Percentiles rank a stretch among this genome's conserved stretches.
Evolutionary conservation across 1,140 invertebrate species (phyloP).

Genomic region (Glossosoma conforme): DNA sequence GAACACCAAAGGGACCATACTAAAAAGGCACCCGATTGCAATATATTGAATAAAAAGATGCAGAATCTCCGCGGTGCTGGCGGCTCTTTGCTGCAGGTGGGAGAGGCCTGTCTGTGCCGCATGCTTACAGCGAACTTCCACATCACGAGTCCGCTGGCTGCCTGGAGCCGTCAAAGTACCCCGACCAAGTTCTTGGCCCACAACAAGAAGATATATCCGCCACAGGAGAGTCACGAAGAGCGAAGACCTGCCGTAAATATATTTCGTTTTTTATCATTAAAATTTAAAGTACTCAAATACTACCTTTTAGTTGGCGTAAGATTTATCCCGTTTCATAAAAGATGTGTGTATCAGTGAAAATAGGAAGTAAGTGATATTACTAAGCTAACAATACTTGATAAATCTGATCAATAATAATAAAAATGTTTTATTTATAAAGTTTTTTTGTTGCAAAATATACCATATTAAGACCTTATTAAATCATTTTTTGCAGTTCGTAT

Average conservation of each 20-base stretch:
- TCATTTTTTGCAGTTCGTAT: conserved; percentile 68
- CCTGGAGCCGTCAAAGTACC: conserved; percentile 4
- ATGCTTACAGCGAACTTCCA: conserved; percentile 11
- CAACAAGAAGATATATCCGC: conserved; percentile 76
- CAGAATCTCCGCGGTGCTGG: too few relatives aligned
- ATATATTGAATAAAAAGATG: too few relatives aligned
- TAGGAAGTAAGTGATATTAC: neutral
- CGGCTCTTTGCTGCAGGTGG: too few relatives aligned
- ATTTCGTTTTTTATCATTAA: conserved; percentile 12
- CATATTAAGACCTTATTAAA: neutral
- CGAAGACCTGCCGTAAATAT: conserved; percentile 72
- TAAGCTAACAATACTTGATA: neutral
- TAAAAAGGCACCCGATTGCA: too few relatives aligned
- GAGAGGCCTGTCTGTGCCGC: too few relatives aligned
- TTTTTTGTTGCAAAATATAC: neutral
- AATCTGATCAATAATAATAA: neutral
- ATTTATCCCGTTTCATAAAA: neutral
- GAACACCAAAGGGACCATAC: too few relatives aligned
- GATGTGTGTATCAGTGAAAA: neutral
- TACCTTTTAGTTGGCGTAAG: neutral
- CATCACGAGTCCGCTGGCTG: neutral
- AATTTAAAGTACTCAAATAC: neutral
- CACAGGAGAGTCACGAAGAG: conserved; percentile 68
- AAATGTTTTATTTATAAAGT: neutral
- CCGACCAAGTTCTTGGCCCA: conserved; percentile 55